Evolutionary conservation across 2,113 vertebrate genomes (phyloP), one percentile per base, ranked within the genome.

Genomic region (Echinops telfairi): DNA sequence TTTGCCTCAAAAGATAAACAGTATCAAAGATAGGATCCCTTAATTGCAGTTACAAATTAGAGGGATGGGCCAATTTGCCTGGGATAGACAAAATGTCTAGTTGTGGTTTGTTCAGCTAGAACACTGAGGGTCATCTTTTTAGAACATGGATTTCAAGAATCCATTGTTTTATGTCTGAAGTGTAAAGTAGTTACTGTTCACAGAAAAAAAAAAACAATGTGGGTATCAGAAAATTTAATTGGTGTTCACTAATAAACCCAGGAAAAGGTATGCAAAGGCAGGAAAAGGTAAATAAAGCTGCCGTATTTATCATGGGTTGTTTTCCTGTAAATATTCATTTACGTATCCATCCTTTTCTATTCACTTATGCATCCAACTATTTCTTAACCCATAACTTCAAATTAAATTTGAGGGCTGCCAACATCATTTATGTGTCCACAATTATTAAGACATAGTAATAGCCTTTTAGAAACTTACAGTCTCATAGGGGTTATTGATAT

Each of bases 391-490:
- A 25, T 79, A 17, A 78, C 25, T 75, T 79, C 47, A 92, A 83
- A 81, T 9, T 86, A 47, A 31, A 17, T 38, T 86, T 88, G 47
- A 87, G 16, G 11, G 27, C 38, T 88, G 9, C 12, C 4, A 38
- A 16, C 33, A 1, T 70, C 2, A 40, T 62, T 1, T 62, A 82
- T 36, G 19, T 5, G 22, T 7, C 38, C n/a, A 22, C 68, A 82
- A 73, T 70, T 10, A 91, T 38, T 66, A 57, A 76, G 19, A 83
- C 1, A 38, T 23, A 60, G 20, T 2, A 3, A 0, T 6, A 70
- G n/a, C 62, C 29, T 78, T 58, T 87, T 71, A 79, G 79, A 91
- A 90, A 19, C 4, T 75, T 88, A 64, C 6, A 70, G n/a, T 62
- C 17, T 77, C n/a, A 20, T 10, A 83, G 6, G 6, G 2, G 16